Evolutionary conservation across 2,113 vertebrate genomes (phyloP).

Genomic region (Cololabis saira): DNA sequence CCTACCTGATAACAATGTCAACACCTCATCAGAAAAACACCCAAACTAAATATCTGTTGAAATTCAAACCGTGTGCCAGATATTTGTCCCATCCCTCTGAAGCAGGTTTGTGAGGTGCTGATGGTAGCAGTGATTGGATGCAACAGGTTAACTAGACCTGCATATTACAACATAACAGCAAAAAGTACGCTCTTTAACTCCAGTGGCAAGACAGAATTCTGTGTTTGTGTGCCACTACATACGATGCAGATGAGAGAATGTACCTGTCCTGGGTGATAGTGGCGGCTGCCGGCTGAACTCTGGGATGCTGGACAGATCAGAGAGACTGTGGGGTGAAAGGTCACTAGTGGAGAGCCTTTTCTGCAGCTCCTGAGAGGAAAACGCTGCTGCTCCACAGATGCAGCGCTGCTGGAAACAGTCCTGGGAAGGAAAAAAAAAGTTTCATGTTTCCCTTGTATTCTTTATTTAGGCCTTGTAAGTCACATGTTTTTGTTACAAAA

Average conservation of each 20-base stretch:
- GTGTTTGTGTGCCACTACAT: not conserved
- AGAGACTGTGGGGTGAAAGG: conserved; percentile 74
- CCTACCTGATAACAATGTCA: conserved; percentile 34
- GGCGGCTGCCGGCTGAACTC: conserved; percentile 77
- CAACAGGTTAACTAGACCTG: too few relatives aligned
- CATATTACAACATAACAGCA: too few relatives aligned
- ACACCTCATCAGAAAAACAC: conserved; percentile 16
- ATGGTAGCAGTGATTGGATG: conserved; percentile 26
- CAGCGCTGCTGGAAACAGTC: conserved; percentile 86
- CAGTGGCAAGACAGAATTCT: too few relatives aligned
- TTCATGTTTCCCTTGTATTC: not conserved
- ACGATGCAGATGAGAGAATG: not conserved
- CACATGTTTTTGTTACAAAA: not conserved
- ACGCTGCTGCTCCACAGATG: conserved; percentile 83
- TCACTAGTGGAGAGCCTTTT: conserved; percentile 77
- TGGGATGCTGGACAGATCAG: conserved; percentile 87
- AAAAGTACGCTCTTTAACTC: too few relatives aligned
- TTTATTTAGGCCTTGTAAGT: not conserved
- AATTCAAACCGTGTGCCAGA: conserved; percentile 26
- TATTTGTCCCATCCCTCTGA: conserved; percentile 13
- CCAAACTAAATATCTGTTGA: not conserved
- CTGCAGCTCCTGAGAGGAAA: conserved; percentile 78
- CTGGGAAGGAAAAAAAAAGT: conserved; percentile 52
- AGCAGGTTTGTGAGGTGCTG: conserved; percentile 25
- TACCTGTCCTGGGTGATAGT: conserved; percentile 59